Evolutionary conservation across 2,888 invertebrate genomes (phyloP).

Genomic region (Mamestra brassicae): DNA sequence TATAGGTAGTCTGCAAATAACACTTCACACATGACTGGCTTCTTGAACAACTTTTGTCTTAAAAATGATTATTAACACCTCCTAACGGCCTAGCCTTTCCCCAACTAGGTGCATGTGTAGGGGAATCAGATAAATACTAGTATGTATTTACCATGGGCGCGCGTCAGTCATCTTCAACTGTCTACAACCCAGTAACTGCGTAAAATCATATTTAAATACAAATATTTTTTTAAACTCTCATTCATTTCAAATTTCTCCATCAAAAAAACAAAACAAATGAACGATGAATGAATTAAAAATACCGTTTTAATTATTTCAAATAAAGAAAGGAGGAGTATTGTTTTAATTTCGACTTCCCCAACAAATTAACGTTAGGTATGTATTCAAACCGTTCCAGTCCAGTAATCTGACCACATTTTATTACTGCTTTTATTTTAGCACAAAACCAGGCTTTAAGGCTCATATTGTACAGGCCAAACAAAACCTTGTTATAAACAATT

Average conservation of each 20-base stretch:
- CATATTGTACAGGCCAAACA: constrained; percentile 56
- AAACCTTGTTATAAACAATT: constrained; percentile 7
- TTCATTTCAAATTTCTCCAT: neutral
- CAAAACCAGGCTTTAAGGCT: constrained; percentile 61
- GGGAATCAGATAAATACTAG: no score
- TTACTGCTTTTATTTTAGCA: constrained; percentile 65
- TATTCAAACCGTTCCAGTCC: constrained; percentile 57
- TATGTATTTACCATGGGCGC: no score
- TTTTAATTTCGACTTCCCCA: constrained; percentile 56
- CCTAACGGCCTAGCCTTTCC: neutral
- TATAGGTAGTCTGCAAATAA: no score
- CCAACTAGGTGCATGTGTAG: neutral
- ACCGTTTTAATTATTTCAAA: constrained; percentile 41
- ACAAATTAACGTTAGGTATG: constrained; percentile 55
- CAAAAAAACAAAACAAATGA: constrained; percentile 21
- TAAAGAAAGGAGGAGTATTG: constrained; percentile 40
- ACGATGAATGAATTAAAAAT: constrained; percentile 35
- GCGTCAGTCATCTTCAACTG: no score
- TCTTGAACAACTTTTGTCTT: no score
- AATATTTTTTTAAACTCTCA: no score
- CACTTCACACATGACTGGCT: no score
- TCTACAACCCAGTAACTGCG: no score
- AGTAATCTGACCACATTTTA: constrained; percentile 66
- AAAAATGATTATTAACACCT: no score
- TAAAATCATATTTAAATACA: no score